Percentiles rank a stretch among this genome's conserved stretches.
Conservation (phyloP, 2,797 vertebrate genomes). For the Caiman crocodilus region DNA sequence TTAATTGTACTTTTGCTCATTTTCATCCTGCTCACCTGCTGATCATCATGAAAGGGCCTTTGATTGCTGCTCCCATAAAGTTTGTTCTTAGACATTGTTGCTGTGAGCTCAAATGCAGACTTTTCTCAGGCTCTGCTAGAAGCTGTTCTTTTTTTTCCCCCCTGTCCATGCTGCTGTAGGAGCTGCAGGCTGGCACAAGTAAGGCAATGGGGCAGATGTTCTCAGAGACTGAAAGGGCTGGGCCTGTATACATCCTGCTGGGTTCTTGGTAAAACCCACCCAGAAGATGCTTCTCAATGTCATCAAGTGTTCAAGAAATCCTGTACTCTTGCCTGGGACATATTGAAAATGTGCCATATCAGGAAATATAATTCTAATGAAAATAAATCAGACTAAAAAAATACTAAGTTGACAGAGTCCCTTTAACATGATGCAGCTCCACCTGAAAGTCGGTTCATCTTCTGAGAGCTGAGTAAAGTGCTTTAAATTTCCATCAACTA, state of each 20-base stretch:
- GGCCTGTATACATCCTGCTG: not conserved
- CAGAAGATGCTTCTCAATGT: not conserved
- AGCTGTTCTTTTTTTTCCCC: not conserved
- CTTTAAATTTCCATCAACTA: not conserved
- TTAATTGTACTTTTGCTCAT: not conserved
- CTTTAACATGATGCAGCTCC: not conserved
- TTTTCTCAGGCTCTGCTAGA: not conserved
- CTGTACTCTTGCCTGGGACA: not conserved
- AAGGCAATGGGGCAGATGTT: not conserved
- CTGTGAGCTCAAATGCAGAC: not conserved
- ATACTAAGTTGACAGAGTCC: not conserved
- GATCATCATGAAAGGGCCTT: not conserved
- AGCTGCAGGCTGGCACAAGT: not conserved
- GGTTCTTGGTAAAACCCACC: not conserved
- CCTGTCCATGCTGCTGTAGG: rapidly evolving
- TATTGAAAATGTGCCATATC: too few species aligned
- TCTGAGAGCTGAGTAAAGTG: not conserved
- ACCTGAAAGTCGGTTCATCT: not conserved
- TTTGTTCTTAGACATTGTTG: rapidly evolving
- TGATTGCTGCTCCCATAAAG: not conserved
- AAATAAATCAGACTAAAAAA: not conserved
- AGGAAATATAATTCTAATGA: not conserved
- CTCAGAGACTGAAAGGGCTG: not conserved
- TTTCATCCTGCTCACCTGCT: not conserved
- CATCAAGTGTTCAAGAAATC: not conserved